phyloP scores from a whole-genome alignment of 2,113 vertebrate genomes.

The Mastomys natalensis region DNA sequence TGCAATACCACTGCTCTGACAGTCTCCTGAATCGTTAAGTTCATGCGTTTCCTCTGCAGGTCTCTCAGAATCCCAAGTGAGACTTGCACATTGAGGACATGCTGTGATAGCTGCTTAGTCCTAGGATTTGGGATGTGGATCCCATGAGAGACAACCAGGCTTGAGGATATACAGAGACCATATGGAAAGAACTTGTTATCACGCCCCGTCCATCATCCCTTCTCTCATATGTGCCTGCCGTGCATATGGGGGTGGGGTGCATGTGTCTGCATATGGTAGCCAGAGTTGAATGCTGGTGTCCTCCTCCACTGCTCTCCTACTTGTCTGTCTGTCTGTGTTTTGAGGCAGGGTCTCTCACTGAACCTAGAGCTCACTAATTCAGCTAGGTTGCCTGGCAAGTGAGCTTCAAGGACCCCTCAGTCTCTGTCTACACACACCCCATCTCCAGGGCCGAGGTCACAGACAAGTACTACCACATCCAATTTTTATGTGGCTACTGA shows the following conservation, averaged over 20 bases:
- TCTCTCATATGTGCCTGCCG: background rate
- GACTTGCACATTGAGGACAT: no score
- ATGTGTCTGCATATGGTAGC: background rate
- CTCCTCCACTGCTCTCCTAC: background rate
- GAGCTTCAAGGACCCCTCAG: background rate
- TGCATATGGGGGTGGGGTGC: no score
- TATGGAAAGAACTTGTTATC: no score
- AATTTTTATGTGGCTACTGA: background rate
- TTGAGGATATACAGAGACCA: background rate
- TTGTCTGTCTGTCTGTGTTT: background rate
- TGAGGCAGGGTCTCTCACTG: background rate
- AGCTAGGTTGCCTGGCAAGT: background rate
- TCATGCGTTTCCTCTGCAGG: background rate
- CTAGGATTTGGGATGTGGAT: background rate
- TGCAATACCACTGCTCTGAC: rapidly evolving
- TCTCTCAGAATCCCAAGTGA: background rate
- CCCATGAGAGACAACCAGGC: background rate
- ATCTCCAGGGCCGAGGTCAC: background rate
- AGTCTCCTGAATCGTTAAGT: rapidly evolving
- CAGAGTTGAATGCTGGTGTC: background rate
- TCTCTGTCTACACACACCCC: background rate
- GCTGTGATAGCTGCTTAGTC: background rate
- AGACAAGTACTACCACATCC: background rate
- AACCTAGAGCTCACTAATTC: background rate
- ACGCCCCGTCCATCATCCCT: rapidly evolving